Conservation (phyloP, 2,888 invertebrate species). For the Notodonta dromedarius region DNA sequence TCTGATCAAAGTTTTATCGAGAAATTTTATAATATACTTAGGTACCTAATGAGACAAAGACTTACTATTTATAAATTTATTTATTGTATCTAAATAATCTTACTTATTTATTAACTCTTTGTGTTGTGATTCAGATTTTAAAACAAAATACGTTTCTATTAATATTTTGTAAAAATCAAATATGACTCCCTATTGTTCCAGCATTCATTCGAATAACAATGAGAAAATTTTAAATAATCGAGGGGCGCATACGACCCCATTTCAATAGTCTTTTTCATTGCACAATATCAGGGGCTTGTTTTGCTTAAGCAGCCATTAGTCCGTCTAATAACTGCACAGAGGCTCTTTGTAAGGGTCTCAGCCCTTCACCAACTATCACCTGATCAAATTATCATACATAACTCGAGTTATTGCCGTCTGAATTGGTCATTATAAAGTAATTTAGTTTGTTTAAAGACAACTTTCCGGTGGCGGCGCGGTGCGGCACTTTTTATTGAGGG, state of each 20-base stretch:
- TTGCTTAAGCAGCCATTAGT: conserved; percentile 73
- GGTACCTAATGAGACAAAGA: too few species aligned
- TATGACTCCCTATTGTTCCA: conserved; percentile 49
- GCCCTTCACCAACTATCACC: conserved; percentile 54
- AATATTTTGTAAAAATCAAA: too few species aligned
- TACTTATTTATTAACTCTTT: too few species aligned
- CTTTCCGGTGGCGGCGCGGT: conserved; percentile 58
- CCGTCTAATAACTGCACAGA: conserved; percentile 67
- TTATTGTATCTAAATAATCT: too few species aligned
- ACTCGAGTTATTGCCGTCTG: conserved; percentile 62
- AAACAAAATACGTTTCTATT: too few species aligned
- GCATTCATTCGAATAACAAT: conserved; percentile 60
- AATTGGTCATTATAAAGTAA: conserved; percentile 75
- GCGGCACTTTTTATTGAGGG: conserved; percentile 56
- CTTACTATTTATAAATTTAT: too few species aligned
- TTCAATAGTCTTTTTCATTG: conserved; percentile 73
- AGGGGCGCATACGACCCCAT: conserved; percentile 63
- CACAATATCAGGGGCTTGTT: conserved; percentile 65
- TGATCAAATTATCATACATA: conserved; percentile 74
- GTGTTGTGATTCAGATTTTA: too few species aligned
- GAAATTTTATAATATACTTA: too few species aligned
- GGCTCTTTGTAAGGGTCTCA: conserved; percentile 20
- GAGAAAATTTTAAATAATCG: conserved; percentile 68
- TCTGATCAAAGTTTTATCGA: too few species aligned
- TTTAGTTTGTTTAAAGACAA: conserved; percentile 78